Base-by-base conservation (phyloP, 2,797 vertebrate species). In the Smutsia temminckii region DNA sequence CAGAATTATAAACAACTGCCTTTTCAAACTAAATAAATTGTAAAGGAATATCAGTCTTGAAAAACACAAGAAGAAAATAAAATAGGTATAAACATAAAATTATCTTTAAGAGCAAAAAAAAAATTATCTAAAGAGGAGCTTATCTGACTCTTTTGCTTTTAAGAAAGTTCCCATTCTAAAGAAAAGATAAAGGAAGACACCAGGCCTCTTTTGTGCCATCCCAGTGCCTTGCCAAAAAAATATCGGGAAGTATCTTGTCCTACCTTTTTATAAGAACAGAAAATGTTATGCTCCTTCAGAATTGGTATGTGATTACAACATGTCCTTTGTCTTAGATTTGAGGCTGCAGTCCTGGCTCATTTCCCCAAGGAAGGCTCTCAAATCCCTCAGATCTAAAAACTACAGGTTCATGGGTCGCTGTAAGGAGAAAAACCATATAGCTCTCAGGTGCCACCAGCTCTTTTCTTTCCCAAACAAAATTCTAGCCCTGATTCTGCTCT, bases 1-100 rank as follows among this genome's bases (percentile, higher is more conserved):
- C 12, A 74, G 79, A 69, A 89, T 91, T 88, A 61, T 71, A 69
- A 91, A 95, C 75, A 68, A 68, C 34, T 59, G 77, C 68, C 20
- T 85, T 94, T 74, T 77, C 42, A 71, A 64, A 74, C 14, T 37
- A 34, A 85, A 85, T 27, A 81, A 46, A 64, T 34, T 85, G 66
- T 64, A 89, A 91, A 94, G 81, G 42, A 72, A 63, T 32, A 46
- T 88, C 37, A 55, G n/a, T 81, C 55, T 88, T 77, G 34, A 61
- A 85, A 90, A 80, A 85, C 61, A 80, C 40, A 14, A 78, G 57
- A 16, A 85, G 14, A 83, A 34, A 49, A 53, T 37, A 61, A 86
- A 83, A 40, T 25, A 18, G 8, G 14, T 61, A 12, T 32, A 37
- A 85, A 92, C 37, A 37, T 63, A 51, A 89, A n/a, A 75, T 21